A percentile compares a stretch with the other conserved stretches of the same genome.
Conservation (phyloP, 1,140 invertebrate genomes). For the Coenobita brevimanus region DNA sequence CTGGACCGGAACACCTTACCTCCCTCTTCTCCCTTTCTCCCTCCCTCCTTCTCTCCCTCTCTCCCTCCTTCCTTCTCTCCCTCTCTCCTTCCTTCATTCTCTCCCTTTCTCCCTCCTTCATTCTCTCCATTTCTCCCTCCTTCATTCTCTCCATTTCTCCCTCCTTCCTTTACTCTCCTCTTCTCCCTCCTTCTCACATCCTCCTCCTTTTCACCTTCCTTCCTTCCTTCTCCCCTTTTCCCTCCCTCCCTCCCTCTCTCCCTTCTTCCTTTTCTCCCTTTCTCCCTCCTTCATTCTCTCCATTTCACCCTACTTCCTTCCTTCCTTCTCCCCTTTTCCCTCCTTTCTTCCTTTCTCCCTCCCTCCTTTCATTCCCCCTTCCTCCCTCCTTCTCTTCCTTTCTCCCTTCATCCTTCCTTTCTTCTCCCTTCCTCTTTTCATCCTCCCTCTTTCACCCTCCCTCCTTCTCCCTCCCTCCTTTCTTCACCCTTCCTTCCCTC, state of each 20-base stretch:
- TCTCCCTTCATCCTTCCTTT: not conserved
- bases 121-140: not conserved
- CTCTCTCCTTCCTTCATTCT: too few relatives aligned
- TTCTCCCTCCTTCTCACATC: not conserved
- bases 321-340: not conserved
- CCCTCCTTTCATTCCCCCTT: not conserved
- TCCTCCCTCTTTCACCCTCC: too few relatives aligned
- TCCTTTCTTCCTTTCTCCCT: not conserved
- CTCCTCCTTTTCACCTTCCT: not conserved
- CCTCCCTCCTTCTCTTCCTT: not conserved
- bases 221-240: not conserved
- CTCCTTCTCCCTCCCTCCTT: not conserved
- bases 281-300: not conserved
- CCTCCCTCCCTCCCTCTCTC: not conserved
- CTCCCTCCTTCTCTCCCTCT: not conserved
- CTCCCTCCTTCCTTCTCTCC: not conserved
- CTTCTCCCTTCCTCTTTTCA: not conserved
- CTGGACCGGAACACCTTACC: not conserved
- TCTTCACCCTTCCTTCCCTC: not conserved
- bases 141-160: not conserved
- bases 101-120: too few relatives aligned
- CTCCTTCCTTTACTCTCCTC: not conserved
- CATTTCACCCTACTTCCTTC: not conserved
- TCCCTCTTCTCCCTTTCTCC: constrained; percentile 1
- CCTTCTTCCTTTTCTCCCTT: not conserved